Evolutionary conservation across 2,888 invertebrate species (phyloP), one percentile per base, ranked within the genome.

Genomic region (Caenorhabditis sinica): DNA sequence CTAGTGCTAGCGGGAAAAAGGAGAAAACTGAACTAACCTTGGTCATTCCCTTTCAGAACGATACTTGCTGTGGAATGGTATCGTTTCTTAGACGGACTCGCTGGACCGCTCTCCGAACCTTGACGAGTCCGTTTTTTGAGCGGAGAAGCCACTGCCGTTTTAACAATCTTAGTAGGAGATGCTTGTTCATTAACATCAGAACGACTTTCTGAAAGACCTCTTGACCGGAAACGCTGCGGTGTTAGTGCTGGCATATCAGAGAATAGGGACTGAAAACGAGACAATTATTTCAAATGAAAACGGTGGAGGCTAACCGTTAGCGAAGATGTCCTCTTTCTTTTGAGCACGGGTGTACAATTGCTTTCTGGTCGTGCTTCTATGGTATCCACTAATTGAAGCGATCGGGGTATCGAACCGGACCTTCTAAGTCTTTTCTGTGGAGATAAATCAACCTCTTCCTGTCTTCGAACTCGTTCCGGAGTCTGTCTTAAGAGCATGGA

Each of bases 401-500:
- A 20, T 28, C 53, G 43, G 2, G 65, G 28, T 28, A 68, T 28
- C 2, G 75, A 65, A 8, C 65, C 75, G 11, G 63, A 53, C 15
- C 75, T 28, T 49, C 40, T 36, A 0, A 71, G 30, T 33, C 11
- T 60, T 30, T 58, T 76, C 13, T 13, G 9, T 3, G 63, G 75
- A 15, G 82, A 61, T n/a, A 36, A 45, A 13, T 49, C 65, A 9
- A 20, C 53, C 20, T 72, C 74, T 11, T 56, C 53, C 3, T 25
- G 66, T 40, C 65, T 68, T 45, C 79, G 51, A n/a, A 51, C 13
- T 23, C 75, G 11, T 40, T 73, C 73, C 0, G 83, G 79, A 9
- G 83, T 74, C 40, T 63, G 69, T 25, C 83, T 58, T 11, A 83
- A 51, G 4, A 83, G 33, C 83, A 83, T 83, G 0, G 83, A 69